Conservation (phyloP, 2,113 vertebrate species). For the Gavialis gangeticus region DNA sequence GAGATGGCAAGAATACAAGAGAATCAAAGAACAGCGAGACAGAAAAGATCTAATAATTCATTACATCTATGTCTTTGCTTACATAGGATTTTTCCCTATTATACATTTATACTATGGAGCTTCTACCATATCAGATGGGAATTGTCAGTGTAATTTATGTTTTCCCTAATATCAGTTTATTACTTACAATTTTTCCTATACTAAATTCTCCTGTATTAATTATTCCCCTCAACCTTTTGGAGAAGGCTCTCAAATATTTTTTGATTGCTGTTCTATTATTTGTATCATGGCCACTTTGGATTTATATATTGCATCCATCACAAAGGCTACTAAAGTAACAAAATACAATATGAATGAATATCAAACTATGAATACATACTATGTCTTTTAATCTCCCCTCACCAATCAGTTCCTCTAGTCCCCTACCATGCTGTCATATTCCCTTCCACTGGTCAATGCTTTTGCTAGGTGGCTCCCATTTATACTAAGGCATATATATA, state of each 20-base stretch:
- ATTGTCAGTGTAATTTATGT: background rate
- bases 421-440: background rate
- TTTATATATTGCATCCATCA: background rate
- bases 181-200: constrained; percentile 29
- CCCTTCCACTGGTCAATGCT: background rate
- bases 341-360: background rate
- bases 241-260: background rate
- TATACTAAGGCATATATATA: no score
- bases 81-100: background rate
- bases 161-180: background rate
- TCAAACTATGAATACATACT: background rate
- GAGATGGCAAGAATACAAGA: background rate
- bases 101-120: background rate
- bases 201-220: background rate
- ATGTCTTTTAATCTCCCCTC: background rate
- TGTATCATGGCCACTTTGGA: background rate
- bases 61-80: background rate
- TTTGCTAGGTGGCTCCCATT: no score
- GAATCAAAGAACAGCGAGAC: background rate
- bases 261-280: constrained; percentile 37
- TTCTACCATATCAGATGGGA: background rate
- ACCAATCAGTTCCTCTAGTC: background rate
- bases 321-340: background rate
- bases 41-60: background rate
- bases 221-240: background rate